A percentile compares a stretch with the other conserved stretches of the same genome.
Evolutionary conservation across 2,113 vertebrate genomes (phyloP).

Genomic region (Typhlomys cinereus): DNA sequence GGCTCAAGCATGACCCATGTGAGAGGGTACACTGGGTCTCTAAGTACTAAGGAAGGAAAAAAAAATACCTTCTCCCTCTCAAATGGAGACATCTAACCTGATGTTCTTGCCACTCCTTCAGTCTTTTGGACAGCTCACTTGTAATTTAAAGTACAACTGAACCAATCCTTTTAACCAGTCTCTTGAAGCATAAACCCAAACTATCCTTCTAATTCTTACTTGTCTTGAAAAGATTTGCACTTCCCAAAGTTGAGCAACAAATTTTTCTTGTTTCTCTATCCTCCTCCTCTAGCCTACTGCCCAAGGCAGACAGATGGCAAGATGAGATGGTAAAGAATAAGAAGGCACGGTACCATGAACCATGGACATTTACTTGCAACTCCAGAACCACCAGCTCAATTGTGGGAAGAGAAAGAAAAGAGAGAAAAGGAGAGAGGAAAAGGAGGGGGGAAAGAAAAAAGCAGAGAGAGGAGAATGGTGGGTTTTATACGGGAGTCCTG

Average conservation of each 20-base stretch:
- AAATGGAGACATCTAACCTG: not conserved
- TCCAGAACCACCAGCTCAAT: too few relatives aligned
- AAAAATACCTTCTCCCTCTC: not conserved
- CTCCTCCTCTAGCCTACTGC: not conserved
- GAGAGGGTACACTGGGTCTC: not conserved
- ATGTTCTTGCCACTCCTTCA: not conserved
- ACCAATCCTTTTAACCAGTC: not conserved
- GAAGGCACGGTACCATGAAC: too few relatives aligned
- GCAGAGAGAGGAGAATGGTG: too few relatives aligned
- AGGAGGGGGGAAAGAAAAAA: too few relatives aligned
- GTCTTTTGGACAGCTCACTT: not conserved
- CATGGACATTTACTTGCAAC: too few relatives aligned
- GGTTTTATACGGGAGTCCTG: too few relatives aligned
- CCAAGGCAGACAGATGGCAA: not conserved
- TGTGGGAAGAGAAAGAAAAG: too few relatives aligned
- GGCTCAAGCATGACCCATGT: not conserved
- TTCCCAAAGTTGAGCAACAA: not conserved
- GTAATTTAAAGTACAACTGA: not conserved
- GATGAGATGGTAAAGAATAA: too few relatives aligned
- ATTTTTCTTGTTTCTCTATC: not conserved
- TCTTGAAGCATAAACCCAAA: not conserved
- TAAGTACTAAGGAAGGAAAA: not conserved
- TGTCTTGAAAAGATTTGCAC: not conserved
- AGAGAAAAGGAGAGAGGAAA: too few relatives aligned
- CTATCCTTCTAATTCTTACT: not conserved